Conservation (phyloP, 2,797 vertebrate species). For the Peromyscus aztecus region DNA sequence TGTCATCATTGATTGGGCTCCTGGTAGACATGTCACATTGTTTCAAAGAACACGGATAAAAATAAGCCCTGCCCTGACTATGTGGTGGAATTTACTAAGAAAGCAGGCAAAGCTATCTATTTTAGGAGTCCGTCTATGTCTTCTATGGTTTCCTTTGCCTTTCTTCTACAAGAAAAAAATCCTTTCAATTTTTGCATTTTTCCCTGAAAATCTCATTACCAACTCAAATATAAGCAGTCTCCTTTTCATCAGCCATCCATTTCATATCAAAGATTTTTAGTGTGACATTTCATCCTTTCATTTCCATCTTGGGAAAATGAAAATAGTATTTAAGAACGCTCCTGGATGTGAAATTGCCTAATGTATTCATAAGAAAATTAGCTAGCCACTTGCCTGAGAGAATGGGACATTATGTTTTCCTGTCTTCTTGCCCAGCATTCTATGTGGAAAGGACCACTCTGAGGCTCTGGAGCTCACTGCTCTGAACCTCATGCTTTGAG, state of each 20-base stretch:
- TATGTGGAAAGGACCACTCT: not conserved
- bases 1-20: not conserved
- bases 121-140: constrained; percentile 61
- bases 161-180: constrained; percentile 63
- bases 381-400: not conserved
- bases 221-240: constrained; percentile 33
- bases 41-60: constrained; percentile 69
- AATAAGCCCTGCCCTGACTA: constrained; percentile 66
- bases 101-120: constrained; percentile 64
- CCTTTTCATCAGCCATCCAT: constrained; percentile 56
- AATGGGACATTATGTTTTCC: not conserved
- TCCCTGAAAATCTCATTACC: constrained; percentile 58
- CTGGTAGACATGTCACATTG: constrained; percentile 59
- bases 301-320: constrained; percentile 63
- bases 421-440: not conserved
- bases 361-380: constrained; percentile 40
- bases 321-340: constrained; percentile 55
- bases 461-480: constrained; percentile 16
- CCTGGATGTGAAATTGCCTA: not conserved
- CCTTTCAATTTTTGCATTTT: constrained; percentile 48
- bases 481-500: not conserved
- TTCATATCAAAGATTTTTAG: not conserved
- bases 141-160: constrained; percentile 24
- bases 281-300: constrained; percentile 56
- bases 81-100: constrained; percentile 68